These are phyloP conservation scores for Drosophila histrio DNA, from an alignment of 2,888 invertebrate genomes.

Conservation along the genomic window DNA sequence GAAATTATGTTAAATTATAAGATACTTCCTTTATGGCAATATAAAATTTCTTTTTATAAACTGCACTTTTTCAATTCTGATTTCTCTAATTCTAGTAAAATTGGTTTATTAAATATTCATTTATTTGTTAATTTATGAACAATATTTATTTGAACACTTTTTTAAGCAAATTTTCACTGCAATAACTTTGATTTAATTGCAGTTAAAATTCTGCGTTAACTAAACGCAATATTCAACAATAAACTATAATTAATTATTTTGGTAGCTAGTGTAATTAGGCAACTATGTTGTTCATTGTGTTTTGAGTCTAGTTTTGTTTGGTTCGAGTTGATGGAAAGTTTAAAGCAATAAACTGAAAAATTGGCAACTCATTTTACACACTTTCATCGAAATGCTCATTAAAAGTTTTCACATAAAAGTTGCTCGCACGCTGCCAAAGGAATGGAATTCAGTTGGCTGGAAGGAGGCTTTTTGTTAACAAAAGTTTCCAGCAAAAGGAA, in stretches of 20 bases:
- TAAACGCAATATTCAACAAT: too few relatives aligned
- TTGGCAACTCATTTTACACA: slow-evolving; percentile 43
- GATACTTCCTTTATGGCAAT: too few relatives aligned
- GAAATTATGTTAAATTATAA: too few relatives aligned
- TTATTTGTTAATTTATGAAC: too few relatives aligned
- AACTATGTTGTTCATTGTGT: slow-evolving; percentile 17
- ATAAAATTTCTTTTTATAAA: too few relatives aligned
- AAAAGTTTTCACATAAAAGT: slow-evolving; percentile 68
- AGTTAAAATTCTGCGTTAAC: too few relatives aligned
- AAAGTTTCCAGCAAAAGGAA: slow-evolving; percentile 18
- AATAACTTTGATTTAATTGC: neutral
- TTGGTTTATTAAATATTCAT: too few relatives aligned
- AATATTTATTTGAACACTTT: neutral
- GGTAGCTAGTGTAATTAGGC: slow-evolving; percentile 4
- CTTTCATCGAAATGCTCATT: slow-evolving; percentile 65
- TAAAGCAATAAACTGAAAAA: slow-evolving; percentile 4
- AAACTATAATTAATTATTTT: neutral
- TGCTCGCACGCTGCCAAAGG: slow-evolving; percentile 25
- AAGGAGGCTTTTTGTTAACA: neutral
- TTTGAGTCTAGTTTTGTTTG: slow-evolving; percentile 10
- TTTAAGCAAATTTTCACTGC: neutral
- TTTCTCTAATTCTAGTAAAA: too few relatives aligned
- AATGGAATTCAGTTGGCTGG: slow-evolving; percentile 22
- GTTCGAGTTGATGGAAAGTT: slow-evolving; percentile 11
- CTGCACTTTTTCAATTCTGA: too few relatives aligned